phyloP scores from a whole-genome alignment of 92 coral and sea anemone genomes.

The Phymanthus crucifer region DNA sequence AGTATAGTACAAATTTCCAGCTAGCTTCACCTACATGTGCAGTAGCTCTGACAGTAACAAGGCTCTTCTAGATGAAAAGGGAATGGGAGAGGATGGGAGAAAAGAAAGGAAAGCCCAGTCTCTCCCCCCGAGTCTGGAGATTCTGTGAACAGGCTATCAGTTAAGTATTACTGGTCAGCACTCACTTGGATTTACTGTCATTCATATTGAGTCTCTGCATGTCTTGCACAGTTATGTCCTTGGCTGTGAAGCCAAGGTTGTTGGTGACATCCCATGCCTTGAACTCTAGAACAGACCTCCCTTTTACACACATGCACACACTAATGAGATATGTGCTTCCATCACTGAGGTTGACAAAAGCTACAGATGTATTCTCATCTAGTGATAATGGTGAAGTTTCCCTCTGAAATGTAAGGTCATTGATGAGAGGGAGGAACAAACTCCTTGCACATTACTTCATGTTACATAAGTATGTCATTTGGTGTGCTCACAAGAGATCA shows the following conservation, averaged over 20 bases:
- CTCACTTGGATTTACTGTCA: constrained; percentile 88
- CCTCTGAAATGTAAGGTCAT: constrained; percentile 46
- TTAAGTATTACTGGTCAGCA: not conserved
- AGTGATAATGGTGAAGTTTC: constrained; percentile 80
- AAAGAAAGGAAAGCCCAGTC: no score
- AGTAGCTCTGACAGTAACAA: no score
- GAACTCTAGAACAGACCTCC: constrained; percentile 72
- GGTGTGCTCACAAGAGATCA: no score
- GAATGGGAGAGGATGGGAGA: no score
- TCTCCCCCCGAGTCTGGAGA: no score
- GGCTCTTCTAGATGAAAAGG: no score
- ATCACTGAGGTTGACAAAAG: constrained; percentile 66
- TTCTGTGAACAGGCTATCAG: not conserved
- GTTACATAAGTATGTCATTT: no score
- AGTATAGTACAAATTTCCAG: no score
- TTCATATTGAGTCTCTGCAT: constrained; percentile 57
- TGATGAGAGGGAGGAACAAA: not conserved
- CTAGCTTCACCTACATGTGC: no score
- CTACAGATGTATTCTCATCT: constrained; percentile 73
- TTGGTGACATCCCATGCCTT: constrained; percentile 86
- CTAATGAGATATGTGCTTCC: constrained; percentile 70
- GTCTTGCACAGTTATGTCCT: constrained; percentile 79
- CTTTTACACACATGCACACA: constrained; percentile 68
- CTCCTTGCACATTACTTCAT: no score
- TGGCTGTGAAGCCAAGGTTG: constrained; percentile 76